A percentile compares a stretch with the other conserved stretches of the same genome.
Evolutionary conservation across 2,888 invertebrate species (phyloP).

Genomic region (Lasioglossum pauxillum): DNA sequence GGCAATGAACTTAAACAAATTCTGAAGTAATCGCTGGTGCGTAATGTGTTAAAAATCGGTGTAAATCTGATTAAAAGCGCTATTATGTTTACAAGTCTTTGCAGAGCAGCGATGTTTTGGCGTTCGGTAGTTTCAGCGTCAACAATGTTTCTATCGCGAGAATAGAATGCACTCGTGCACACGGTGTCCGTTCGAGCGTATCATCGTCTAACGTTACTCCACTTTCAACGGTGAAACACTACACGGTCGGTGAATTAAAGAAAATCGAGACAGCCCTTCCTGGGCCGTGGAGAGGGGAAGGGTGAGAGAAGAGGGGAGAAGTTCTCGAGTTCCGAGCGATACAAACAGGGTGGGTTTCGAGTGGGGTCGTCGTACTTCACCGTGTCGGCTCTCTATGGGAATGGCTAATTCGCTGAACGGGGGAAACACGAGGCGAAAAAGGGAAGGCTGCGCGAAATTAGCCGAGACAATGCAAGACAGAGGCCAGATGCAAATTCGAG

Average conservation of each 20-base stretch:
- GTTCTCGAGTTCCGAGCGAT: constrained; percentile 36
- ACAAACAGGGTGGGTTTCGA: constrained; percentile 53
- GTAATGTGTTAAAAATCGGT: not conserved
- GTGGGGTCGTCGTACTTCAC: constrained; percentile 57
- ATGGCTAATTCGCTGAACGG: constrained; percentile 75
- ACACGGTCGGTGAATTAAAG: constrained; percentile 43
- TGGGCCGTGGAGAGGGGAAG: not conserved
- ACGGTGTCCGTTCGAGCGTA: constrained; percentile 15
- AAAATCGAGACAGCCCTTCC: constrained; percentile 66
- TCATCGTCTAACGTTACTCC: constrained; percentile 50
- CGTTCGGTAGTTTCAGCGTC: not conserved
- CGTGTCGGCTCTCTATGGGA: constrained; percentile 70
- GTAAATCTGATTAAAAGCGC: too few relatives aligned
- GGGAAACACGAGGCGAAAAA: constrained; percentile 65
- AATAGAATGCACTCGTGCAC: not conserved
- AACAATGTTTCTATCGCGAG: not conserved
- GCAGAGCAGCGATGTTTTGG: not conserved
- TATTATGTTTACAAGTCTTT: not conserved
- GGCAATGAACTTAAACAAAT: too few relatives aligned
- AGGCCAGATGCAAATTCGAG: constrained; percentile 83
- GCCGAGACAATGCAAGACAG: constrained; percentile 82
- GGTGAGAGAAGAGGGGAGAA: not conserved
- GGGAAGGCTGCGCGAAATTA: constrained; percentile 79
- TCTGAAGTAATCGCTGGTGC: too few relatives aligned
- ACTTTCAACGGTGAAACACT: constrained; percentile 47